Evolutionary conservation across 2,888 invertebrate species (phyloP), one percentile per base, ranked within the genome.

Genomic region (Cloeon dipterum): DNA sequence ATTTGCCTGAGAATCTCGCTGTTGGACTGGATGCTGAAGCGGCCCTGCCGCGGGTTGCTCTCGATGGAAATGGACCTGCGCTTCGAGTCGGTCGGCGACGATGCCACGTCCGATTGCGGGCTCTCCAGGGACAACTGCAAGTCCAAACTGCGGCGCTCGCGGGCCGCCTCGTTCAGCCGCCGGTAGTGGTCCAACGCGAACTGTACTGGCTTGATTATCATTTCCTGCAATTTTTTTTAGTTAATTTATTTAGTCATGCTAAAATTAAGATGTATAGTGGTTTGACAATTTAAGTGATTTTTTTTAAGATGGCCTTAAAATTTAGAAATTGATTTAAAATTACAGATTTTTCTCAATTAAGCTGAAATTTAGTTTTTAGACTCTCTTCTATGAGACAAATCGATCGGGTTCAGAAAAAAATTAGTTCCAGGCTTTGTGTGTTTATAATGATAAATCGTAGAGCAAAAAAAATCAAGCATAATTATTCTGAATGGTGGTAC

Each of bases 121-220:
- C 52, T 49, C 33, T 52, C 50, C 3, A 54, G 45, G 25, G 52
- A 54, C 16, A 56, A 54, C 42, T 59, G 60, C 13, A 55, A 53
- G 5, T 52, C 50, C 49, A 55, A 51, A 39, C 52, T 53, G 52
- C 13, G 58, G 53, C 34, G 57, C 58, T 34, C 53, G 55, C 20
- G 41, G 14, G 65, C 63, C 4, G 66, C 65, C 47, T 70, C 70
- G 53, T 70, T 69, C 43, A 71, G 50, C 41, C 64, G 58, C 23
- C 66, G 57, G 47, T 70, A 70, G 48, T 70, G 68, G 20, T 70
- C 70, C 40, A 70, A 52, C 4, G 70, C 68, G 43, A 64, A 65
- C 39, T 64, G 56, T 3, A 68, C 71, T 1, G 70, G 71, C 38
- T 65, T 60, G 29, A 71, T 64, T 44, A 70, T 69, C 46, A 70